Evolutionary conservation across 2,888 invertebrate genomes (phyloP).

Genomic region (Latrodectus elegans): DNA sequence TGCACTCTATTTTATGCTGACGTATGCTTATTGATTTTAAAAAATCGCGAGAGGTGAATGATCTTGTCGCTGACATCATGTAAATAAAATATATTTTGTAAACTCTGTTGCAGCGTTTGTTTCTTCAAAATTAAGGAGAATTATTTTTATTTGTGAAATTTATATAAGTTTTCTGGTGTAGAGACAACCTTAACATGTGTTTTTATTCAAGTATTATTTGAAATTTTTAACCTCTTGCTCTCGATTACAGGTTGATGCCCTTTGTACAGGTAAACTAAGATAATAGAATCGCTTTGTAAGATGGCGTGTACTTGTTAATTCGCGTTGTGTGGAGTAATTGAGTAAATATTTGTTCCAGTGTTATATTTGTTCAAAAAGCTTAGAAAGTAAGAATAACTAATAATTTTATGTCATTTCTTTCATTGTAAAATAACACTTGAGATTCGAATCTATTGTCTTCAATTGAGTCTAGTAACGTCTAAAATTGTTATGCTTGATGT

Average conservation of each 20-base stretch:
- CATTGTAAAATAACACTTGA: too few species aligned
- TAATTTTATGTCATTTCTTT: too few species aligned
- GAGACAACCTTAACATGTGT: background rate
- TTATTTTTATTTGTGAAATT: constrained; percentile 2
- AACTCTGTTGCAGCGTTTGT: background rate
- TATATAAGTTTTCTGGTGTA: background rate
- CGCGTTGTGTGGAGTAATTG: background rate
- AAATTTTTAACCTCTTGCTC: constrained; percentile 34
- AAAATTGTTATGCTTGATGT: too few species aligned
- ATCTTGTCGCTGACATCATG: constrained; percentile 40
- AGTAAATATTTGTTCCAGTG: too few species aligned
- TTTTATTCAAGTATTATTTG: background rate
- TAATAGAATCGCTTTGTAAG: constrained; percentile 28
- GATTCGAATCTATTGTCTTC: too few species aligned
- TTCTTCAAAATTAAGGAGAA: background rate
- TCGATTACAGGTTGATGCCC: constrained; percentile 64
- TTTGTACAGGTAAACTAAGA: constrained; percentile 64
- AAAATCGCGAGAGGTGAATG: constrained; percentile 51
- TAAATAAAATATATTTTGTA: background rate
- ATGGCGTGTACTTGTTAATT: constrained; percentile 27
- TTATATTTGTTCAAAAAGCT: too few species aligned
- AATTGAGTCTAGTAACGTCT: too few species aligned
- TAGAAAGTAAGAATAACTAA: too few species aligned
- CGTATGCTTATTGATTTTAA: background rate
- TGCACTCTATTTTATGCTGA: background rate